These are phyloP conservation scores for Sinhomidia bicolor DNA, from an alignment of 2,888 invertebrate species.

Conservation along the genomic window DNA sequence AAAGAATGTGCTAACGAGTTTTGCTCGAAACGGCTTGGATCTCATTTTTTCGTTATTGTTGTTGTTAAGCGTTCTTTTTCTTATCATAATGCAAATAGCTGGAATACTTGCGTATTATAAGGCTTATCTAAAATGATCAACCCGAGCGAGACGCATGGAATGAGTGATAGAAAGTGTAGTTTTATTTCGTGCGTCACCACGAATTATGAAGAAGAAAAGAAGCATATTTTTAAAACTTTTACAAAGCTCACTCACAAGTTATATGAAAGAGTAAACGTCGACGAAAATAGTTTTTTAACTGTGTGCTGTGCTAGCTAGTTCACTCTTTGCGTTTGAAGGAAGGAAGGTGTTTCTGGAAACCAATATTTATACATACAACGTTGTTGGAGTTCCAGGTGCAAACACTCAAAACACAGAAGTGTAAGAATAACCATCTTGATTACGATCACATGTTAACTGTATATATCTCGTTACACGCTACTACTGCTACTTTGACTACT, in stretches of 20 bases:
- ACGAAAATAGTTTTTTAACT: neutral
- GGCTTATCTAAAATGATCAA: constrained; percentile 31
- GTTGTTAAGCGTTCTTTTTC: neutral
- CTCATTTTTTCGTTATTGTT: neutral
- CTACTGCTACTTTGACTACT: constrained; percentile 9
- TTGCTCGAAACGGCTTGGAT: neutral
- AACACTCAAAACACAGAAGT: constrained; percentile 58
- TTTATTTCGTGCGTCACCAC: neutral
- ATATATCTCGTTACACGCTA: constrained; percentile 60
- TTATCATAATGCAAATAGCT: constrained; percentile 48
- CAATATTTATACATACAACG: constrained; percentile 33
- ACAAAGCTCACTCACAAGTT: neutral
- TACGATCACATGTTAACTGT: constrained; percentile 51
- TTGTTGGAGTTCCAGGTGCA: constrained; percentile 52
- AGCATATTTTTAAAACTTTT: neutral
- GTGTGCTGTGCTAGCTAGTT: neutral
- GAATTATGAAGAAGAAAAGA: neutral
- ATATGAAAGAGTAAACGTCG: neutral
- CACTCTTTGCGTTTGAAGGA: neutral
- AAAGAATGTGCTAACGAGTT: constrained; percentile 27
- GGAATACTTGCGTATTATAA: constrained; percentile 46
- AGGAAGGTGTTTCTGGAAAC: constrained; percentile 40
- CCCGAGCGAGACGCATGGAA: neutral
- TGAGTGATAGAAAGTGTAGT: neutral
- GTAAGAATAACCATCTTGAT: constrained; percentile 68